Percentiles rank a stretch among this genome's conserved stretches.
Conservation (phyloP, 2,797 vertebrate species). For the Karalla daura region DNA sequence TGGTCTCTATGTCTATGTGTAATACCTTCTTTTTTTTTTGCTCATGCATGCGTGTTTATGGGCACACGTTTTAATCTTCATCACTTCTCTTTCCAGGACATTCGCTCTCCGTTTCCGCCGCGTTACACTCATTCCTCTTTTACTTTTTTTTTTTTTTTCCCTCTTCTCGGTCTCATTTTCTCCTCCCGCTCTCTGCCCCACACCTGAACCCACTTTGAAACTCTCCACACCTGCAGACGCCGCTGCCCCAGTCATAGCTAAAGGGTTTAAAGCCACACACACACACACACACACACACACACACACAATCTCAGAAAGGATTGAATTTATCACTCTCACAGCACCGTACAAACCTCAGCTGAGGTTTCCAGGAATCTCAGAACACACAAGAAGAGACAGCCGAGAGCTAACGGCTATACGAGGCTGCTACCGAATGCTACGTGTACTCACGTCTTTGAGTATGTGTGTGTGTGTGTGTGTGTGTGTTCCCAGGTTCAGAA, state of each 20-base stretch:
- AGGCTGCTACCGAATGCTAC: not conserved
- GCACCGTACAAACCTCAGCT: slow-evolving; percentile 26
- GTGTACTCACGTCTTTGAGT: too few species aligned
- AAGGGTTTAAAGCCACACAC: slow-evolving; percentile 55
- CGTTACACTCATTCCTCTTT: slow-evolving; percentile 41
- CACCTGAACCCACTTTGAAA: slow-evolving; percentile 67
- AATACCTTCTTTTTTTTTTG: slow-evolving; percentile 30
- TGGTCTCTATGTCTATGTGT: slow-evolving; percentile 40
- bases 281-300: slow-evolving; percentile 30
- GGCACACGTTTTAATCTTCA: slow-evolving; percentile 63
- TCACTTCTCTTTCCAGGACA: slow-evolving; percentile 57
- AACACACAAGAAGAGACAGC: too few species aligned
- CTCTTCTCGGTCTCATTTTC: slow-evolving; percentile 11
- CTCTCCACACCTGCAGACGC: slow-evolving; percentile 58
- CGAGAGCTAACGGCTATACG: too few species aligned
- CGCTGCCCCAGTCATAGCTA: slow-evolving; percentile 37
- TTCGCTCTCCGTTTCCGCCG: slow-evolving; percentile 50
- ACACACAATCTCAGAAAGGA: slow-evolving; percentile 22
- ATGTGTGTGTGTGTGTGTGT: not conserved
- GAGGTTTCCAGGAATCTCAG: slow-evolving; percentile 40
- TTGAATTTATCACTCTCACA: slow-evolving; percentile 45
- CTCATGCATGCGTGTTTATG: slow-evolving; percentile 38
- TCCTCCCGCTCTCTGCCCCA: slow-evolving; percentile 44
- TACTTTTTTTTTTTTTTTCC: slow-evolving; percentile 18
- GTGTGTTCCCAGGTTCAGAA: slow-evolving; percentile 85